Evolutionary conservation across 2,888 invertebrate genomes (phyloP).

Genomic region (Machimus rusticus): DNA sequence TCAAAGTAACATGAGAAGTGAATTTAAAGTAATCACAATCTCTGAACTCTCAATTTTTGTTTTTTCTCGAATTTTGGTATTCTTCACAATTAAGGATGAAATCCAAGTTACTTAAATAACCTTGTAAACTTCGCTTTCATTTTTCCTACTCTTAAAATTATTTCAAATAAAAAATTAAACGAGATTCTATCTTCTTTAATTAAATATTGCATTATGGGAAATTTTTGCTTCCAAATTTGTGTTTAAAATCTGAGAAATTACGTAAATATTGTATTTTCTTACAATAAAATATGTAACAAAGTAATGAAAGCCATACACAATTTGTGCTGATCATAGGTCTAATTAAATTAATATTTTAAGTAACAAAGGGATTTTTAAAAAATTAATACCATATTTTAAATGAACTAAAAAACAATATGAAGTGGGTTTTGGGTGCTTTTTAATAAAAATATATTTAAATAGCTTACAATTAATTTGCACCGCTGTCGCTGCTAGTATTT

Average conservation of each 20-base stretch:
- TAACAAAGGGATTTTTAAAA: background rate
- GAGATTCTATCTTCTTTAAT: no score
- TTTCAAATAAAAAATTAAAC: no score
- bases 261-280: background rate
- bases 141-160: no score
- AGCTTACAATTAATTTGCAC: background rate
- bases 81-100: background rate
- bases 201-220: no score
- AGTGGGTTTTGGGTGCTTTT: background rate
- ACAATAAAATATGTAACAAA: background rate
- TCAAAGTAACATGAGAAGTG: background rate
- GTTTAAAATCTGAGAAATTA: no score
- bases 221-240: no score
- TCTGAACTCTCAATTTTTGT: background rate
- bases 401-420: background rate
- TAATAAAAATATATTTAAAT: background rate
- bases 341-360: conserved; percentile 4
- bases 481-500: background rate
- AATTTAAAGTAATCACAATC: background rate
- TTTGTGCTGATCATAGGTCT: background rate
- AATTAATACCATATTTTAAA: background rate
- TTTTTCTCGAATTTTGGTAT: background rate
- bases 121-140: no score
- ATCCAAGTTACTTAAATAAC: no score
- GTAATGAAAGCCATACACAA: background rate